Evolutionary conservation across 1,140 invertebrate genomes (phyloP), one percentile per base, ranked within the genome.

Genomic region (Lucilia cuprina): DNA sequence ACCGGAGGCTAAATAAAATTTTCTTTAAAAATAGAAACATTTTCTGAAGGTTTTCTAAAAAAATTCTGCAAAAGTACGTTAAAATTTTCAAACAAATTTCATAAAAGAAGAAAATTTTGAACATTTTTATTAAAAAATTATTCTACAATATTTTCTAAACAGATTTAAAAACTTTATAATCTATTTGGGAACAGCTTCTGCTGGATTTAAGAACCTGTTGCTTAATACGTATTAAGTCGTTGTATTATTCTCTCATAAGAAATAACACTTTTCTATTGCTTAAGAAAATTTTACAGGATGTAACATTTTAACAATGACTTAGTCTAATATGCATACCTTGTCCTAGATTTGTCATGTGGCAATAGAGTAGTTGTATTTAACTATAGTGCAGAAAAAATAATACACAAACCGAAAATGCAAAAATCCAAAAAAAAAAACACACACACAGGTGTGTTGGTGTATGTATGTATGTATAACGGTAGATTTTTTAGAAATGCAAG

Each of bases 241-340:
- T 41, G 3, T 2, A 14, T 17, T 60, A 14, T 60, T 60, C 13
- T 17, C 13, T 60, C 5, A 60, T 60, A 14, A 60, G 55, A 60
- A 60, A 60, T 60, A 14, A 60, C 14, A 17, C 2, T 60, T 60
- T 17, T 14, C 5, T 17, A 17, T 60, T n/a, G 14, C 55, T 60
- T 60, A n/a, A n/a, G 17, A 60, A 60, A 55, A 14, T 60, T 60
- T 17, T 60, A 60, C 55, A 60, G 55, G 55, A 60, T 60, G 50
- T 60, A 60, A 60, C 55, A n/a, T 60, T 70, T 70, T 70, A 70
- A 70, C 65, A 70, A 70, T 70, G 65, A 70, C 65, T 70, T 70
- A 19, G 19, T 70, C 77, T 80, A 80, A 80, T 80, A 80, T 80
- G 77, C 77, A 80, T 80, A 80, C 77, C 77, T 80, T 80, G 77